A percentile compares a stretch with the other conserved stretches of the same genome.
These are phyloP conservation scores for Hypomesus transpacificus DNA, from an alignment of 2,113 vertebrate genomes.

Conservation along the genomic window DNA sequence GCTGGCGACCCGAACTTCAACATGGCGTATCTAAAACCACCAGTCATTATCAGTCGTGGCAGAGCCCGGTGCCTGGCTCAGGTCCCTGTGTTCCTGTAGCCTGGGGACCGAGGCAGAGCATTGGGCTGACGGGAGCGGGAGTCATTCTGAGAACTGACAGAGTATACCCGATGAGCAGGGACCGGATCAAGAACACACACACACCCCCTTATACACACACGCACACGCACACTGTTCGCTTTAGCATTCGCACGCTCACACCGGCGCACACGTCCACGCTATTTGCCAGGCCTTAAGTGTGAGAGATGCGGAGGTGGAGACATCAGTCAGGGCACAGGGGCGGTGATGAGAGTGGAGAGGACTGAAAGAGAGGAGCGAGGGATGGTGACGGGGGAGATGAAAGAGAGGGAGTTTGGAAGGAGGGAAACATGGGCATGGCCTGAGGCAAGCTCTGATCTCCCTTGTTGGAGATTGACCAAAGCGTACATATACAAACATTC, in stretches of 20 bases:
- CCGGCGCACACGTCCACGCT: background rate
- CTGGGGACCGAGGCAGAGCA: slow-evolving; percentile 52
- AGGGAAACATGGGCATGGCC: slow-evolving; percentile 48
- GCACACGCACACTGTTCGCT: slow-evolving; percentile 14
- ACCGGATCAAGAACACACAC: slow-evolving; percentile 24
- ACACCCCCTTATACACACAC: slow-evolving; percentile 1
- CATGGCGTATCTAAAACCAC: no score
- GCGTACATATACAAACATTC: background rate
- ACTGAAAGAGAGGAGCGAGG: slow-evolving; percentile 8
- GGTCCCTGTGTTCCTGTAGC: slow-evolving; percentile 43
- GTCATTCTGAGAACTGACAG: slow-evolving; percentile 60
- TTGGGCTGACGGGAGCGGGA: slow-evolving; percentile 32
- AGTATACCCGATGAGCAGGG: slow-evolving; percentile 46
- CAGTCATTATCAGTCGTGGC: slow-evolving; percentile 58
- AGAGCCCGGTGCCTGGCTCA: slow-evolving; percentile 49
- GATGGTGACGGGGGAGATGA: slow-evolving; percentile 47
- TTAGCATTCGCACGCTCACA: slow-evolving; percentile 7
- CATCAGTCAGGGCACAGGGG: slow-evolving; percentile 33
- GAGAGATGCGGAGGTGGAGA: slow-evolving; percentile 22
- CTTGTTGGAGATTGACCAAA: slow-evolving; percentile 62
- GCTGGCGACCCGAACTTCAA: no score
- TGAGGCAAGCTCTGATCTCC: slow-evolving; percentile 44
- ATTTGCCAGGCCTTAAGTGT: slow-evolving; percentile 14
- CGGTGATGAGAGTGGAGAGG: slow-evolving; percentile 27
- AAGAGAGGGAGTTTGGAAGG: slow-evolving; percentile 35